Percentiles rank a stretch among this genome's conserved stretches.
phyloP scores from a whole-genome alignment of 1,140 invertebrate species.

The Neoseiulus cucumeris region DNA sequence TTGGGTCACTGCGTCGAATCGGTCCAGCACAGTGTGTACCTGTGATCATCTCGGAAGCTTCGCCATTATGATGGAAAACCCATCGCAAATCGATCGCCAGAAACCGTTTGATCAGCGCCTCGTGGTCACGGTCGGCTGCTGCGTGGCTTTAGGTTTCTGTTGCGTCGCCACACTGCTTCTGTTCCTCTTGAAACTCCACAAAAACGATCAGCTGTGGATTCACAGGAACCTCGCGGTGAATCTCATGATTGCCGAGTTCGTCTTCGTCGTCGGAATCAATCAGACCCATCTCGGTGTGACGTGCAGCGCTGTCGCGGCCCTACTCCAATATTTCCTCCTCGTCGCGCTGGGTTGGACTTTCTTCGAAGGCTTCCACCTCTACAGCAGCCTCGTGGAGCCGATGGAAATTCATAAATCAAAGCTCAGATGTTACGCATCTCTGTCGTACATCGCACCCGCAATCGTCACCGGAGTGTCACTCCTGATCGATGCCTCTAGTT shows the following conservation, averaged over 20 bases:
- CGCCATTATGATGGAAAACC: constrained; percentile 58
- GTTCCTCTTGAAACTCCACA: constrained; percentile 18
- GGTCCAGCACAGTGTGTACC: constrained; percentile 67
- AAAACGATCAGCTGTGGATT: constrained; percentile 22
- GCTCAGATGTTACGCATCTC: constrained; percentile 56
- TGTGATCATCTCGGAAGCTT: constrained; percentile 94
- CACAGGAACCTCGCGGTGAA: constrained; percentile 37
- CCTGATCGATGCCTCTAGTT: constrained; percentile 54
- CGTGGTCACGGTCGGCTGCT: constrained; percentile 64
- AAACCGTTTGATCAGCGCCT: constrained; percentile 42
- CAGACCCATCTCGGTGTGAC: constrained; percentile 61
- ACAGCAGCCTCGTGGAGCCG: constrained; percentile 82
- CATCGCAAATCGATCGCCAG: constrained; percentile 15
- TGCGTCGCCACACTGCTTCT: constrained; percentile 57
- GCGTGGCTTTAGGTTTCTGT: constrained; percentile 60
- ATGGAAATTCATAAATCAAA: constrained; percentile 74
- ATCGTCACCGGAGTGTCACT: constrained; percentile 53
- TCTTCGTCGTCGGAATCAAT: constrained; percentile 75
- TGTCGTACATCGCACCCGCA: constrained; percentile 56
- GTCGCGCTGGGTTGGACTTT: constrained; percentile 76
- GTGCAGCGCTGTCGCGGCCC: constrained; percentile 70
- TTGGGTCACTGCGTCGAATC: constrained; percentile 51
- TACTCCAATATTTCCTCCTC: constrained; percentile 85
- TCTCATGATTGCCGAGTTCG: constrained; percentile 68
- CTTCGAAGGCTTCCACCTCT: constrained; percentile 65